A percentile compares a stretch with the other conserved stretches of the same genome.
These are phyloP conservation scores for Agapornis canus DNA, from an alignment of 2,797 vertebrate species.

Conservation along the genomic window DNA sequence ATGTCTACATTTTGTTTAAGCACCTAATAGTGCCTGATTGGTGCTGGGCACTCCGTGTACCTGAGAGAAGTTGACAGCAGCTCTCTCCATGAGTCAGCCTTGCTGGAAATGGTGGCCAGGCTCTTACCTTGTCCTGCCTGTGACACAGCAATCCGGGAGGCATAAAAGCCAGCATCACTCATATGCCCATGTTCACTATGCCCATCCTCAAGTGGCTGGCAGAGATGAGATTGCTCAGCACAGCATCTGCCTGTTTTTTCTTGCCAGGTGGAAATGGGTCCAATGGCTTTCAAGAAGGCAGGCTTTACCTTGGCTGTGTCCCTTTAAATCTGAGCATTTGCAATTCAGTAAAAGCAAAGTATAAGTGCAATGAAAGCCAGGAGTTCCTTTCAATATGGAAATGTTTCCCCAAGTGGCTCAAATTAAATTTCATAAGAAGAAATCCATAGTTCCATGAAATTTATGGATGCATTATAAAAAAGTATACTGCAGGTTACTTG, in stretches of 20 bases:
- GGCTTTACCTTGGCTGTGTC: slow-evolving; percentile 5
- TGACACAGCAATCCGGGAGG: background rate
- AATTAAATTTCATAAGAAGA: slow-evolving; percentile 52
- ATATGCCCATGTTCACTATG: background rate
- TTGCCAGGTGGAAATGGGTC: slow-evolving; percentile 23
- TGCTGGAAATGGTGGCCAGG: background rate
- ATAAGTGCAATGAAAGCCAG: slow-evolving; percentile 12
- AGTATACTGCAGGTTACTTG: background rate
- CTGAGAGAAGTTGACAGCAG: rapidly evolving
- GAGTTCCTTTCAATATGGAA: slow-evolving; percentile 34
- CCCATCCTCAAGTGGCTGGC: background rate
- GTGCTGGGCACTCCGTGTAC: background rate
- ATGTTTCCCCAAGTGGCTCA: background rate
- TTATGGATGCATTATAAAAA: slow-evolving; percentile 2
- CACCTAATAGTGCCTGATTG: background rate
- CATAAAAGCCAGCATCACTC: background rate
- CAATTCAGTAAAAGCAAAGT: background rate
- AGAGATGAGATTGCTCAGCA: background rate
- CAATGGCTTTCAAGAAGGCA: background rate
- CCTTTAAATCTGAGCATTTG: slow-evolving; percentile 37
- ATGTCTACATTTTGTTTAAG: background rate
- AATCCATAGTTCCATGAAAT: slow-evolving; percentile 32
- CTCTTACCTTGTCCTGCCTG: background rate
- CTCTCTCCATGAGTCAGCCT: background rate
- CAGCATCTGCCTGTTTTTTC: background rate